Conservation (phyloP, 2,888 invertebrate genomes). For the Timema podura region DNA sequence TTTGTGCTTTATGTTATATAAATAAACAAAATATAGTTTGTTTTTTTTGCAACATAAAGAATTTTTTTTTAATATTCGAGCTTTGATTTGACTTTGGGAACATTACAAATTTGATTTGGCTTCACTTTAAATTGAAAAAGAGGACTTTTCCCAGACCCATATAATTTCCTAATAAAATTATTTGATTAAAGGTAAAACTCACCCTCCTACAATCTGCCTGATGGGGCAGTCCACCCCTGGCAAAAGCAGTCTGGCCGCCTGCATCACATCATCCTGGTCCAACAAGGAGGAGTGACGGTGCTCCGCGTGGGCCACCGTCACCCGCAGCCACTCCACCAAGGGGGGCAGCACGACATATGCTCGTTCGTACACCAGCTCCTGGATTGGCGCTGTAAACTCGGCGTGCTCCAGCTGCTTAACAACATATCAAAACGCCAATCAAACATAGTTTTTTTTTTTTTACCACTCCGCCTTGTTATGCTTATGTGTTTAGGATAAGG, state of each 20-base stretch:
- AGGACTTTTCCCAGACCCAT: no score
- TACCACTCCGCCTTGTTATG: no score
- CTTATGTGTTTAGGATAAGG: no score
- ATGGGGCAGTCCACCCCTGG: constrained; percentile 89
- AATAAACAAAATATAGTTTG: no score
- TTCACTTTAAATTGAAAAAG: no score
- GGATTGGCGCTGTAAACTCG: constrained; percentile 51
- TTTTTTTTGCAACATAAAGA: no score
- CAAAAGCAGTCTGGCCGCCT: constrained; percentile 77
- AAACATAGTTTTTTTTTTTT: background rate
- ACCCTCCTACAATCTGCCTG: constrained; percentile 60
- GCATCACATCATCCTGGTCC: constrained; percentile 83
- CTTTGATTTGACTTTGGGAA: no score
- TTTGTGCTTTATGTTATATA: no score
- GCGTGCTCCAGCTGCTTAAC: constrained; percentile 68
- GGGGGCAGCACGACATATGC: constrained; percentile 86
- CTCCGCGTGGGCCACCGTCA: constrained; percentile 76
- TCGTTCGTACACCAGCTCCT: constrained; percentile 79
- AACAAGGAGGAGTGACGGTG: constrained; percentile 72
- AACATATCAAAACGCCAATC: background rate
- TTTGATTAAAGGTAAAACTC: background rate
- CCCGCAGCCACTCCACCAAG: constrained; percentile 85
- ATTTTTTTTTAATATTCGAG: no score
- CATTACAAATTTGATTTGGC: no score
- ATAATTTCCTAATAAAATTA: no score